Conservation (phyloP, 2,797 vertebrate species). For the Taeniopygia guttata region DNA sequence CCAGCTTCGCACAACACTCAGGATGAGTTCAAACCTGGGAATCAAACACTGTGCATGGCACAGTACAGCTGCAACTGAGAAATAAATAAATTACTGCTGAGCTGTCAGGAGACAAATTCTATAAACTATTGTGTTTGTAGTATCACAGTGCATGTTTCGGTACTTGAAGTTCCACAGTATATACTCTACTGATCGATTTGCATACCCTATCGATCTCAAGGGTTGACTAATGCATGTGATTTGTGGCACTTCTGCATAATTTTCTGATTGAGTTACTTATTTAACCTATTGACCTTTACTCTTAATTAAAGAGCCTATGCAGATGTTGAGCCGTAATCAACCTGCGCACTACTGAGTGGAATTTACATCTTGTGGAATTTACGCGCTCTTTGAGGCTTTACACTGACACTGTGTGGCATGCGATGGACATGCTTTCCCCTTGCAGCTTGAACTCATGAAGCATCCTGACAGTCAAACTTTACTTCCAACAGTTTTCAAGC, state of each 20-base stretch:
- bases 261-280: slow-evolving; percentile 82
- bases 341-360: slow-evolving; percentile 60
- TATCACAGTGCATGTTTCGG: slow-evolving; percentile 39
- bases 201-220: slow-evolving; percentile 80
- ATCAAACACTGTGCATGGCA: not conserved
- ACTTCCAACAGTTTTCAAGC: not conserved
- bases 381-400: not conserved
- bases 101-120: not conserved
- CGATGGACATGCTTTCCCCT: not conserved
- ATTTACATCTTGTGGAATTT: slow-evolving; percentile 50
- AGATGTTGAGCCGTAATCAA: slow-evolving; percentile 81
- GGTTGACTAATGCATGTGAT: slow-evolving; percentile 69
- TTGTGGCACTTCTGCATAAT: slow-evolving; percentile 80
- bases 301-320: slow-evolving; percentile 78
- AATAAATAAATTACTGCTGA: not conserved
- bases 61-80: not conserved
- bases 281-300: slow-evolving; percentile 85
- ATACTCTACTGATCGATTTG: slow-evolving; percentile 75
- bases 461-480: not conserved
- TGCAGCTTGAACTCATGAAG: not conserved
- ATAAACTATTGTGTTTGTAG: slow-evolving; percentile 29
- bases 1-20: not conserved
- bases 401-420: not conserved
- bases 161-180: slow-evolving; percentile 52
- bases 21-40: not conserved